phyloP scores from a whole-genome alignment of 2,797 vertebrate genomes.

The Lophius americanus region DNA sequence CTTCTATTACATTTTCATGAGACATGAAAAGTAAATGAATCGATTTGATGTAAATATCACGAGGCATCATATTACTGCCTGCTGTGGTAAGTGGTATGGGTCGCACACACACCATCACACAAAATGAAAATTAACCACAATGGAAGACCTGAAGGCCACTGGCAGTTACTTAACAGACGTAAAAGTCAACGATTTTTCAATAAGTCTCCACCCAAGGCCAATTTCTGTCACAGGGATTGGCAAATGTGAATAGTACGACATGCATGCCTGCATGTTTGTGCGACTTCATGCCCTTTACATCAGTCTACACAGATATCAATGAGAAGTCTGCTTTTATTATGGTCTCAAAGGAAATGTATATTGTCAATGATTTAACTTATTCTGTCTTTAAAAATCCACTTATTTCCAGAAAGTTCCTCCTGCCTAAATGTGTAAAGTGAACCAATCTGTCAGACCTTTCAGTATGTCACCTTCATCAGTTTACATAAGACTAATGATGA shows the following conservation, averaged over 20 bases:
- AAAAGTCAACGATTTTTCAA: constrained; percentile 83
- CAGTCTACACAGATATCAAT: constrained; percentile 3
- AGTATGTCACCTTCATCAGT: constrained; percentile 75
- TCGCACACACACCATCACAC: constrained; percentile 21
- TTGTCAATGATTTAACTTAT: constrained; percentile 21
- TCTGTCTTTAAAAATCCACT: constrained; percentile 30
- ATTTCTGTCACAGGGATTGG: constrained; percentile 63
- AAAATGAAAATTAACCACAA: constrained; percentile 54
- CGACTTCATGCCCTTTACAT: constrained; percentile 27
- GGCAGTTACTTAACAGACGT: constrained; percentile 77
- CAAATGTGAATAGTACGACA: constrained; percentile 41
- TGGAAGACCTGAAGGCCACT: constrained; percentile 68
- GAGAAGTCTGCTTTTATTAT: constrained; percentile 2
- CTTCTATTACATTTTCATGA: constrained; percentile 67
- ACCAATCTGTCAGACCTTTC: constrained; percentile 57
- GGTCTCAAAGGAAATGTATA: constrained; percentile 3
- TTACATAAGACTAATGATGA: constrained; percentile 71
- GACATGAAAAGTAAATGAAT: constrained; percentile 70
- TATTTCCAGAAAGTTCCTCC: constrained; percentile 12
- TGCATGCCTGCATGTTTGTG: constrained; percentile 43
- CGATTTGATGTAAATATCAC: constrained; percentile 78
- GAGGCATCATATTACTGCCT: constrained; percentile 55
- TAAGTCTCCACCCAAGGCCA: constrained; percentile 75
- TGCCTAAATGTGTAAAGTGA: constrained; percentile 38
- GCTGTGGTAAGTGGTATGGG: constrained; percentile 47